phyloP scores from a whole-genome alignment of 2,113 vertebrate genomes.

The Toxostoma redivivum region DNA sequence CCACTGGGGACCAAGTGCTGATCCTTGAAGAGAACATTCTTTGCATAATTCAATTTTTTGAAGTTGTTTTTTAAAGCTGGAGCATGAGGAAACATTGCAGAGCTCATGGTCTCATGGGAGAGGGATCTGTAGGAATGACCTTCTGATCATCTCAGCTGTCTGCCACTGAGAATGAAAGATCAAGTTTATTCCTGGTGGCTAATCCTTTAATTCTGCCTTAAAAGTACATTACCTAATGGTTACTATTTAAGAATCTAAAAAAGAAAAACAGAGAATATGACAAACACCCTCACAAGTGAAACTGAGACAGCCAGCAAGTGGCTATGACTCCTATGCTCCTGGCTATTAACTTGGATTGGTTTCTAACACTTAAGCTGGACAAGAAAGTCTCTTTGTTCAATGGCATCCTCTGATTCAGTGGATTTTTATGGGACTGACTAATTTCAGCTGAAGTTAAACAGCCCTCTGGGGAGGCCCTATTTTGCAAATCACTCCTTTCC shows the following conservation, averaged over 20 bases:
- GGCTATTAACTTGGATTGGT: background rate
- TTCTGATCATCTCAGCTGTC: background rate
- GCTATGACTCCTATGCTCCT: background rate
- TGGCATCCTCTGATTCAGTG: background rate
- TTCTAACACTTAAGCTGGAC: background rate
- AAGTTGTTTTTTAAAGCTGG: background rate
- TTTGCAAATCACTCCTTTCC: background rate
- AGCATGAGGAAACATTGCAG: background rate
- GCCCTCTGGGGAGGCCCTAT: background rate
- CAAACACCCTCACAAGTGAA: background rate
- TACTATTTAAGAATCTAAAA: background rate
- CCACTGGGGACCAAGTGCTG: background rate
- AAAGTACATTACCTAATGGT: background rate
- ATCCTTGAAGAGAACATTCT: background rate
- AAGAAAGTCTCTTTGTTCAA: slow-evolving; percentile 20
- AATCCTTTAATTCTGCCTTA: background rate
- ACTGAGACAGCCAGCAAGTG: background rate
- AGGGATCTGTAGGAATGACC: background rate
- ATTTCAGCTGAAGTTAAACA: background rate
- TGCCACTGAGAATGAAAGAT: background rate
- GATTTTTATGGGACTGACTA: slow-evolving; percentile 15
- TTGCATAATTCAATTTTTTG: background rate
- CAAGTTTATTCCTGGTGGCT: background rate
- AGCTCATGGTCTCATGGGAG: background rate
- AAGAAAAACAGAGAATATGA: background rate